phyloP scores from a whole-genome alignment of 2,113 vertebrate genomes.

The Bufo bufo region DNA sequence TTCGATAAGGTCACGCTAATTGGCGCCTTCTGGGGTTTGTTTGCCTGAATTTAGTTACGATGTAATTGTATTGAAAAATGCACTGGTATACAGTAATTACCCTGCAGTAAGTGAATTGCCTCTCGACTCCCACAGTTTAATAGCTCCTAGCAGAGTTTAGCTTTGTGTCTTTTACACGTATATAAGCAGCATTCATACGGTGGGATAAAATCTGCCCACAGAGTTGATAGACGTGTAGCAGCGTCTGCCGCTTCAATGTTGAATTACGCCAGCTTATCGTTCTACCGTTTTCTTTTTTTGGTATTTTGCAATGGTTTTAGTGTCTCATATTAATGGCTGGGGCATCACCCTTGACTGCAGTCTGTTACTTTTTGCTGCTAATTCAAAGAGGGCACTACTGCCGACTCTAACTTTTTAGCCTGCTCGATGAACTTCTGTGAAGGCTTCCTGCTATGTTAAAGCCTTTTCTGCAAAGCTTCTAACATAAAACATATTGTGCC shows the following conservation, averaged over 20 bases:
- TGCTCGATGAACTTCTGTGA: neutral
- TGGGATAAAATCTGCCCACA: neutral
- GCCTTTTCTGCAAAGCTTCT: neutral
- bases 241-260: neutral
- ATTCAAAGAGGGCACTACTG: neutral
- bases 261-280: neutral
- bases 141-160: conserved; percentile 23
- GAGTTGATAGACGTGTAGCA: neutral
- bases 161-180: neutral
- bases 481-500: neutral
- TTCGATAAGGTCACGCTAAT: neutral
- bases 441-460: neutral
- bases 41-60: conserved; percentile 21
- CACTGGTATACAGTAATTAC: conserved; percentile 21
- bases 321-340: neutral
- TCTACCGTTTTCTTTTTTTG: neutral
- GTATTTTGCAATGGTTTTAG: neutral
- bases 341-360: neutral
- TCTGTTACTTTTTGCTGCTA: neutral
- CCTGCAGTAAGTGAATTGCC: conserved; percentile 29
- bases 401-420: neutral
- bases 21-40: conserved; percentile 27
- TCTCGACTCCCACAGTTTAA: conserved; percentile 32
- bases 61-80: conserved; percentile 33
- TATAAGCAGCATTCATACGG: neutral